Evolutionary conservation across 1,140 invertebrate genomes (phyloP), one percentile per base, ranked within the genome.

Genomic region (Muscidifurax raptorellus): DNA sequence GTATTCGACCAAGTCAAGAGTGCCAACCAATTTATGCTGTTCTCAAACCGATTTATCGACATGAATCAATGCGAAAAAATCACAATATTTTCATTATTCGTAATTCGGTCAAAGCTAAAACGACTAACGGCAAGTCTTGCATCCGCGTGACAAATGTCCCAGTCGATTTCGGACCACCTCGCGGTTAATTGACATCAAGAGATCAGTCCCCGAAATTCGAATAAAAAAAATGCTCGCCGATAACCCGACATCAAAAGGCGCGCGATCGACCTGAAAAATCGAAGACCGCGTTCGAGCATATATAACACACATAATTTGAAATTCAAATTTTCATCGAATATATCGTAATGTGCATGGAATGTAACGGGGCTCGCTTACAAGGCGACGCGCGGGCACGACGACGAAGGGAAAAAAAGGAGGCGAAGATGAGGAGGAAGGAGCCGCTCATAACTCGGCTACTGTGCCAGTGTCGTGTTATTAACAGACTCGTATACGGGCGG

Each of bases 271-370:
- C 86, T 84, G 72, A 89, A 89, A 90, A 89, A 88, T 90, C 85
- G 72, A 79, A 79, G 27, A 72, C 69, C 15, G 30, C 69, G 28
- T 10, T 30, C 10, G 27, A 30, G 71, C 32, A 12, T 32, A 10
- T n/a, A 74, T 59, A 75, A 52, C 30, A 44, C 40, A 44, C 32
- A 74, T 30, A 12, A 91, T 91, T 91, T 91, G 85, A 90, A 91
- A 88, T 92, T 90, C 82, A 90, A 91, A 90, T 91, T 90, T 88
- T 76, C 85, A 79, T 86, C 83, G 85, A 80, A 78, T 85, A 85
- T 84, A 88, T 78, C 83, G 87, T 88, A 89, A 90, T 88, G 79
- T 90, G 80, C 77, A 71, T 87, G 90, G 90, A 91, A 92, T 91
- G 90, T 92, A 92, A 91, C 91, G 91, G 91, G 13, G 75, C 66